These are phyloP conservation scores for Nestor notabilis DNA, from an alignment of 2,113 vertebrate species.

Conservation along the genomic window DNA sequence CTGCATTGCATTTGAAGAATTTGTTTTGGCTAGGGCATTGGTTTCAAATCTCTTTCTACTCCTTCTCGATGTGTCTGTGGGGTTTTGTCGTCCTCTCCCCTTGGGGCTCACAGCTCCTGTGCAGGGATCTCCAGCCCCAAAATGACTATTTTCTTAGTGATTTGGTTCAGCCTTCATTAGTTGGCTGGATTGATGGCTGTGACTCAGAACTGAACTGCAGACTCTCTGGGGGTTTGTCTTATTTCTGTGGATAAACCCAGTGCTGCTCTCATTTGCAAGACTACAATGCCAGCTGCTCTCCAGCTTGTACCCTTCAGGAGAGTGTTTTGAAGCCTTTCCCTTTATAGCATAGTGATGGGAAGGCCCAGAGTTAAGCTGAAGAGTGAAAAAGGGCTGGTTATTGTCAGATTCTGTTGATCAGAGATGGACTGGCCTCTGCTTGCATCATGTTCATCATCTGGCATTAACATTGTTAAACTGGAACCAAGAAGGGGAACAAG, in stretches of 20 bases:
- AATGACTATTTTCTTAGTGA: background rate
- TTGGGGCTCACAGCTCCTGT: background rate
- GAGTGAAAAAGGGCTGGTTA: background rate
- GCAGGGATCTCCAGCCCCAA: background rate
- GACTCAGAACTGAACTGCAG: background rate
- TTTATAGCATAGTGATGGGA: background rate
- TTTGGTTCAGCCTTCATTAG: background rate
- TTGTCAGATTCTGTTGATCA: background rate
- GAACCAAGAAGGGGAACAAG: background rate
- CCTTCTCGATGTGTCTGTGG: background rate
- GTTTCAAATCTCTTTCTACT: background rate
- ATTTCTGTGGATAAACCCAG: background rate
- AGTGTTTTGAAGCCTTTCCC: background rate
- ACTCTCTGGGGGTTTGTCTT: background rate
- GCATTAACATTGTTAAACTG: background rate
- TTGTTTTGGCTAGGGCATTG: slow-evolving; percentile 40
- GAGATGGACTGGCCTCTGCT: background rate
- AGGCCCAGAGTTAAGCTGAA: background rate
- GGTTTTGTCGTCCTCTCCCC: background rate
- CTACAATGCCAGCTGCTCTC: background rate
- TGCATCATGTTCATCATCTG: background rate
- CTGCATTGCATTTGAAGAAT: slow-evolving; percentile 34
- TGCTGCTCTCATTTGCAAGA: background rate
- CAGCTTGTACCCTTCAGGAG: background rate
- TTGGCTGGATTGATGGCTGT: background rate